phyloP scores from a whole-genome alignment of 2,888 invertebrate species.

The Lamproptera curius region DNA sequence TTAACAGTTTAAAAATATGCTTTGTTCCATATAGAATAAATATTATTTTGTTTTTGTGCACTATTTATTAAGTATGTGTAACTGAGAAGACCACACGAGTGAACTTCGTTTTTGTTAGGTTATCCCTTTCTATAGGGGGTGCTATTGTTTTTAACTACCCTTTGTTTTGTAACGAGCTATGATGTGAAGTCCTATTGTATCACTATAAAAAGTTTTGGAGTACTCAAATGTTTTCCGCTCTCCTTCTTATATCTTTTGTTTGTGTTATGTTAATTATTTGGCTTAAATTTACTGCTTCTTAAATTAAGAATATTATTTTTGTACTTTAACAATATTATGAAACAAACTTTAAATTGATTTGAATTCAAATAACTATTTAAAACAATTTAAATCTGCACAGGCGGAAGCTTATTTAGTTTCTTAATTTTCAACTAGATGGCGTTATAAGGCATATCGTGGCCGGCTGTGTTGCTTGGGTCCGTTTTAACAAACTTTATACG shows the following conservation, averaged over 20 bases:
- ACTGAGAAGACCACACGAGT: constrained; percentile 43
- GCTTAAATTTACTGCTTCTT: not conserved
- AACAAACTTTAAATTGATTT: not conserved
- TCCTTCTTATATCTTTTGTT: not conserved
- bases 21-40: not conserved
- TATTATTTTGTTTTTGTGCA: constrained; percentile 6
- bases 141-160: constrained; percentile 57
- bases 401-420: not conserved
- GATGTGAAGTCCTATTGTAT: constrained; percentile 5
- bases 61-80: constrained; percentile 21
- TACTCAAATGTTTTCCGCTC: not conserved
- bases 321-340: not conserved
- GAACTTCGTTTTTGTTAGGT: constrained; percentile 45
- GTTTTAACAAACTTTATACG: no score
- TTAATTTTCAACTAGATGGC: not conserved
- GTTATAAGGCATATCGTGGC: no score
- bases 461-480: no score
- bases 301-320: not conserved
- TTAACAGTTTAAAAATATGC: not conserved
- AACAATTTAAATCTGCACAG: not conserved
- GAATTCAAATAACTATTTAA: not conserved
- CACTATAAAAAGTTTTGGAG: not conserved
- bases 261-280: not conserved
- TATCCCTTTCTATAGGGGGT: constrained; percentile 38
- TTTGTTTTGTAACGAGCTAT: constrained; percentile 31